Evolutionary conservation across 2,888 invertebrate genomes (phyloP).

Genomic region (Pegoplata infirma): DNA sequence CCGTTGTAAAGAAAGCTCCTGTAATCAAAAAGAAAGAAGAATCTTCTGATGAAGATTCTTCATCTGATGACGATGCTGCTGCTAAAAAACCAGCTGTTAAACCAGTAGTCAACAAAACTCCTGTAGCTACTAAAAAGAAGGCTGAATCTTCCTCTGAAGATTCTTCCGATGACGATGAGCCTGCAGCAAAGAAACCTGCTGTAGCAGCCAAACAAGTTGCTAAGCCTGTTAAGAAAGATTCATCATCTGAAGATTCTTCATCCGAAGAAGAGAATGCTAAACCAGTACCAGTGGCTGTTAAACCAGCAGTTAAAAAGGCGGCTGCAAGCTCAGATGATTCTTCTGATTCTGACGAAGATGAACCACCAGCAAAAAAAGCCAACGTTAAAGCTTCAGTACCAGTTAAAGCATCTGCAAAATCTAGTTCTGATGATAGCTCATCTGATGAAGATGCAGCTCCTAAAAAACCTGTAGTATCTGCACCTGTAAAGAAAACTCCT

Average conservation of each 20-base stretch:
- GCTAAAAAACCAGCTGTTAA: conserved; percentile 67
- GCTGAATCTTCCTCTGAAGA: conserved; percentile 50
- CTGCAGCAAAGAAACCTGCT: conserved; percentile 66
- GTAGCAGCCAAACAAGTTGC: conserved; percentile 22
- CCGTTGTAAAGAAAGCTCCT: conserved; percentile 64
- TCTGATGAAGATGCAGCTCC: conserved; percentile 56
- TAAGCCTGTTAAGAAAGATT: conserved; percentile 71
- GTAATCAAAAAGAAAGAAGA: conserved; percentile 51
- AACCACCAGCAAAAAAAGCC: conserved; percentile 67
- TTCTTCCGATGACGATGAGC: conserved; percentile 65
- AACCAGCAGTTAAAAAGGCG: conserved; percentile 69
- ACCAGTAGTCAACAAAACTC: conserved; percentile 68
- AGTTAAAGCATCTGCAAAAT: conserved; percentile 5
- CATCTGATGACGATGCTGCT: conserved; percentile 68
- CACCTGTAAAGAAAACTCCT: conserved; percentile 60
- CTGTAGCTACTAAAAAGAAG: conserved; percentile 41
- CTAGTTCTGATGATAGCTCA: conserved; percentile 42
- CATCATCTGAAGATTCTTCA: conserved; percentile 78
- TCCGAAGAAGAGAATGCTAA: conserved; percentile 73
- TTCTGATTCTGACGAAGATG: conserved; percentile 61
- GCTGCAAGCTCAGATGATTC: conserved; percentile 57
- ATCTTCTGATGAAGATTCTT: conserved; percentile 69
- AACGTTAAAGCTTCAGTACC: conserved; percentile 64
- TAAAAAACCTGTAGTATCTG: conserved; percentile 28
- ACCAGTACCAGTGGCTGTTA: conserved; percentile 52